These are phyloP conservation scores for Crotalus viridis DNA, from an alignment of 2,113 vertebrate genomes.

Conservation along the genomic window DNA sequence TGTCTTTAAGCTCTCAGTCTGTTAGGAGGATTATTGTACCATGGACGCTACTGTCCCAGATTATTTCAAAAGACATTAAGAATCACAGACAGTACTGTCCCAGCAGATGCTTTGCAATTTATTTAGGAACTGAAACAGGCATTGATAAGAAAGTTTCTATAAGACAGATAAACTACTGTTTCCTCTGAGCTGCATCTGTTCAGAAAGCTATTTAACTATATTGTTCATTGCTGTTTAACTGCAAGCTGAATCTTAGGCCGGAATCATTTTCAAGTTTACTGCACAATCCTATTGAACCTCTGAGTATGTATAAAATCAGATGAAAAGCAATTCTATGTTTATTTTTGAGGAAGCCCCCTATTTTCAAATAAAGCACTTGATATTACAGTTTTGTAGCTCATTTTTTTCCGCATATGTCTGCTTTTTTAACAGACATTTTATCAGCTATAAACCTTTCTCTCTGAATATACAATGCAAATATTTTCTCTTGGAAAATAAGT, in stretches of 20 bases:
- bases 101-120: slow-evolving; percentile 48
- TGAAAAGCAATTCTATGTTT: background rate
- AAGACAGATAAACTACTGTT: slow-evolving; percentile 58
- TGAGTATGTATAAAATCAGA: background rate
- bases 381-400: background rate
- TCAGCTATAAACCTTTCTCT: background rate
- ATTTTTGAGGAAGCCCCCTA: background rate
- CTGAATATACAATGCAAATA: background rate
- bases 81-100: slow-evolving; percentile 65
- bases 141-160: slow-evolving; percentile 23
- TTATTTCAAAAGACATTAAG: slow-evolving; percentile 32
- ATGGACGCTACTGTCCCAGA: slow-evolving; percentile 66
- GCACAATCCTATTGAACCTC: background rate
- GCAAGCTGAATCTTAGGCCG: background rate
- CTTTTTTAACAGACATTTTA: background rate
- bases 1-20: slow-evolving; percentile 51
- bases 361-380: background rate
- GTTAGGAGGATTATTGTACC: slow-evolving; percentile 65
- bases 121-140: slow-evolving; percentile 53
- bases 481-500: background rate
- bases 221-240: background rate
- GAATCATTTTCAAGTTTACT: background rate
- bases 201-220: slow-evolving; percentile 2
- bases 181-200: slow-evolving; percentile 27
- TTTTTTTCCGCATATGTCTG: background rate